phyloP scores from a whole-genome alignment of 2,113 vertebrate genomes.

The Osmerus eperlanus region DNA sequence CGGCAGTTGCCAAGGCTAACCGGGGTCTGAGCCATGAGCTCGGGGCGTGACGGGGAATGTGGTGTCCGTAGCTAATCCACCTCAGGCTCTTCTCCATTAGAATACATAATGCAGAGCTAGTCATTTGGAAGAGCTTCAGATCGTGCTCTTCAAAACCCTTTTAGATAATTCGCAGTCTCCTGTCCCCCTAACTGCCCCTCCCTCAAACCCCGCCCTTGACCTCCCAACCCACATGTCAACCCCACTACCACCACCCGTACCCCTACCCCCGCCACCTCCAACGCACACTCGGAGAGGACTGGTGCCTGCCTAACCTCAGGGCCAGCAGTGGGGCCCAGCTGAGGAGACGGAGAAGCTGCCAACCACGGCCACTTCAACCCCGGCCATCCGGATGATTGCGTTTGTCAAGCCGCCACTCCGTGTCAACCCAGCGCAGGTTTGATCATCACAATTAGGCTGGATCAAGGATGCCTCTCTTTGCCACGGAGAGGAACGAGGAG shows the following conservation, averaged over 20 bases:
- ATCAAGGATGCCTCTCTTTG: slow-evolving; percentile 35
- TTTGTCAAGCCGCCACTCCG: slow-evolving; percentile 78
- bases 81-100: slow-evolving; percentile 56
- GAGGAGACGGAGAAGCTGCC: slow-evolving; percentile 76
- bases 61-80: slow-evolving; percentile 41
- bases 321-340: slow-evolving; percentile 64
- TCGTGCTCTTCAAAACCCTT: slow-evolving; percentile 69
- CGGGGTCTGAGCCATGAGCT: slow-evolving; percentile 28
- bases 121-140: slow-evolving; percentile 74
- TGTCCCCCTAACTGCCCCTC: slow-evolving; percentile 31
- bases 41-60: slow-evolving; percentile 28
- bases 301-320: slow-evolving; percentile 56
- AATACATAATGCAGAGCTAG: slow-evolving; percentile 64
- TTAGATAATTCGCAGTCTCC: slow-evolving; percentile 59
- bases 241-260: slow-evolving; percentile 21
- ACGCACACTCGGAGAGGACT: slow-evolving; percentile 21
- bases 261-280: slow-evolving; percentile 10
- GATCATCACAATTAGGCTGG: slow-evolving; percentile 72
- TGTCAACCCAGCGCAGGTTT: slow-evolving; percentile 62
- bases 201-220: slow-evolving; percentile 52
- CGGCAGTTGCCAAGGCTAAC: slow-evolving; percentile 22
- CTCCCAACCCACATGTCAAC: slow-evolving; percentile 29
- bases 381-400: slow-evolving; percentile 72
- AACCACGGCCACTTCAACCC: slow-evolving; percentile 71
- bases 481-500: not conserved